Evolutionary conservation across 2,888 invertebrate genomes (phyloP), one percentile per base, ranked within the genome.

Genomic region (Eilema griseolum): DNA sequence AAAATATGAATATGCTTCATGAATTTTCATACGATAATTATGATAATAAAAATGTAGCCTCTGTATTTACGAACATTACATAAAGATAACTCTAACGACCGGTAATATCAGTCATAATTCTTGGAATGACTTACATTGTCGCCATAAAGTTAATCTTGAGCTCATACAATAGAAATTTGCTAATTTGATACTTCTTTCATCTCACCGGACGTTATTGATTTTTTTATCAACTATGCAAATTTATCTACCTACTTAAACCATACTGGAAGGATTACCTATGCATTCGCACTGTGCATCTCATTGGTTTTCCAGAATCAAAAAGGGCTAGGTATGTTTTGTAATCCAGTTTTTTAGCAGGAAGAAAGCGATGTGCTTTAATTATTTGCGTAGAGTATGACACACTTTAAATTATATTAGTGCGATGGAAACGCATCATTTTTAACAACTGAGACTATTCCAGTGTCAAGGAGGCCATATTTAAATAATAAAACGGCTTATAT

Each of bases 401-500:
- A 41, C 41, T 0, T 0, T 41, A 16, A 4, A 3, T 41, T 37
- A 12, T 37, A 12, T 37, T 37, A 37, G 31, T 33, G 1, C 8
- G 31, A 33, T 33, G 31, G 31, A 4, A 33, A 28, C 28, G 5
- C 33, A 41, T 41, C 20, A 7, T 46, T 20, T 5, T 5, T 46
- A 12, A 46, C 12, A 46, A 20, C 20, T 46, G 46, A 20, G 20
- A 20, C 20, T 46, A 46, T 46, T 46, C 20, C 46, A 46, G 46
- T 20, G 37, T 61, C 3, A 33, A 33, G 5, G 16, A 20, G 1
- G 7, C 7, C 5, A 46, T 56, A 16, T 23, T 20, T 10, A 24
- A 61, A 73, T 73, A 71, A 52, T 61, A 23, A 26, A 46, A 56
- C 37, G 56, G 20, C 66, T 52, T 63, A 61, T n/a, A n/a, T n/a